These are phyloP conservation scores for Drosophila carrolli DNA, from an alignment of 1,140 invertebrate genomes.

Conservation along the genomic window DNA sequence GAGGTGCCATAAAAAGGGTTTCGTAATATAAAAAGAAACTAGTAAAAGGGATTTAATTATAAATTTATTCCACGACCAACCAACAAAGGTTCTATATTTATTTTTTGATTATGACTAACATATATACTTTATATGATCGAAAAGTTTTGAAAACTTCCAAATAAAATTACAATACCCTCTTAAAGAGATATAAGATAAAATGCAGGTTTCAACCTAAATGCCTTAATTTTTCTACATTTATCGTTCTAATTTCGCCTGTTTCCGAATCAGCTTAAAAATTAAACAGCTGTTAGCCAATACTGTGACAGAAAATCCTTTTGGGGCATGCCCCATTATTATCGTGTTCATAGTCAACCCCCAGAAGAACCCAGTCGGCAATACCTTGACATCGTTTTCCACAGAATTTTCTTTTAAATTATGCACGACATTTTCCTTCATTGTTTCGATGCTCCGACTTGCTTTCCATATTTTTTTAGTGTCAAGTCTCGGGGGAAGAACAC, in stretches of 20 bases:
- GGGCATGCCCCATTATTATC: conserved; percentile 33
- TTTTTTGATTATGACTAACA: too few species aligned
- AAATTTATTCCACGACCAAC: too few species aligned
- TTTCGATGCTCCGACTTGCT: conserved; percentile 38
- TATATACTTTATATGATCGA: too few species aligned
- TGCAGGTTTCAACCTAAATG: too few species aligned
- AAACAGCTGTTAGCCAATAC: conserved; percentile 14
- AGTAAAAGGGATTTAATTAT: background rate
- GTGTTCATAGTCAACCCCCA: conserved; percentile 5
- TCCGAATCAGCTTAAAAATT: background rate
- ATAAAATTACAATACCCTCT: too few species aligned
- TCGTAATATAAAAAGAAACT: background rate
- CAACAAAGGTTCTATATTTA: too few species aligned
- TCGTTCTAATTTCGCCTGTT: background rate
- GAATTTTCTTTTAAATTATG: conserved; percentile 46
- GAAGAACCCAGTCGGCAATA: conserved; percentile 21
- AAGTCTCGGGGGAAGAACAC: conserved; percentile 29
- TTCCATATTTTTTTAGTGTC: conserved; percentile 51
- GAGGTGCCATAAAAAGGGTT: background rate
- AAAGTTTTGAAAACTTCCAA: too few species aligned
- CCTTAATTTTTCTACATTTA: too few species aligned
- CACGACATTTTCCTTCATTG: conserved; percentile 54
- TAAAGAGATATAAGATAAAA: too few species aligned
- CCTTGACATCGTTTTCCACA: conserved; percentile 65
- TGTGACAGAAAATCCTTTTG: conserved; percentile 18